These are phyloP conservation scores for Ips typographus DNA, from an alignment of 1,140 invertebrate species.

Conservation along the genomic window DNA sequence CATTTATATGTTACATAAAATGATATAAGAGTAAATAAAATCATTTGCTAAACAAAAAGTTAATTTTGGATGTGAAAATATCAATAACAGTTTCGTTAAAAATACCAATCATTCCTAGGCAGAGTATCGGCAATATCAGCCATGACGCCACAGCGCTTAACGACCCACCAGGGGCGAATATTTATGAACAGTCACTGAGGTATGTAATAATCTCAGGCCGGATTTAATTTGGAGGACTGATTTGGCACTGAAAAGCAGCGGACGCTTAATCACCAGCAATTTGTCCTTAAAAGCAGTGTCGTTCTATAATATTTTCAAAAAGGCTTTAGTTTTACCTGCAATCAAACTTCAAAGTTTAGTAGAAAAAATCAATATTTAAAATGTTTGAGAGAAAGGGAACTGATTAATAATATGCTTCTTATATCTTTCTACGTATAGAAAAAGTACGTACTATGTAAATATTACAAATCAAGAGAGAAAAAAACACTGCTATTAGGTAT, in stretches of 20 bases:
- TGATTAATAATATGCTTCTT: too few relatives aligned
- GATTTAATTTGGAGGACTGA: conserved; percentile 68
- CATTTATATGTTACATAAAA: too few relatives aligned
- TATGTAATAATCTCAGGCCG: conserved; percentile 67
- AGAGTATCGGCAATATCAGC: conserved; percentile 21
- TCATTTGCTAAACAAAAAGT: neutral
- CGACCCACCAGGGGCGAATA: conserved; percentile 47
- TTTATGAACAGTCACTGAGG: conserved; percentile 67
- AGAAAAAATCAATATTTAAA: neutral
- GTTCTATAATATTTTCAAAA: neutral
- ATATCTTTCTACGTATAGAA: too few relatives aligned
- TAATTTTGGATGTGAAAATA: too few relatives aligned
- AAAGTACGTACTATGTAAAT: too few relatives aligned
- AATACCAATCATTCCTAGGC: conserved; percentile 3
- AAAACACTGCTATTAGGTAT: too few relatives aligned
- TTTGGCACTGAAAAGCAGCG: conserved; percentile 52
- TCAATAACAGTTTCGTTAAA: too few relatives aligned
- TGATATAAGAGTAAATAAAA: too few relatives aligned
- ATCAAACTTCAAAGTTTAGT: neutral
- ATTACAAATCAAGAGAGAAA: too few relatives aligned
- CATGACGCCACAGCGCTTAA: conserved; percentile 16
- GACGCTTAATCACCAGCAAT: conserved; percentile 50
- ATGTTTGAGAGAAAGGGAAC: too few relatives aligned
- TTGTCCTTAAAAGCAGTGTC: conserved; percentile 17
- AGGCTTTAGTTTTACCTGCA: neutral